Percentiles rank a stretch among this genome's conserved stretches.
phyloP scores from a whole-genome alignment of 2,797 vertebrate species.

The Myiothlypis chrysogaster region DNA sequence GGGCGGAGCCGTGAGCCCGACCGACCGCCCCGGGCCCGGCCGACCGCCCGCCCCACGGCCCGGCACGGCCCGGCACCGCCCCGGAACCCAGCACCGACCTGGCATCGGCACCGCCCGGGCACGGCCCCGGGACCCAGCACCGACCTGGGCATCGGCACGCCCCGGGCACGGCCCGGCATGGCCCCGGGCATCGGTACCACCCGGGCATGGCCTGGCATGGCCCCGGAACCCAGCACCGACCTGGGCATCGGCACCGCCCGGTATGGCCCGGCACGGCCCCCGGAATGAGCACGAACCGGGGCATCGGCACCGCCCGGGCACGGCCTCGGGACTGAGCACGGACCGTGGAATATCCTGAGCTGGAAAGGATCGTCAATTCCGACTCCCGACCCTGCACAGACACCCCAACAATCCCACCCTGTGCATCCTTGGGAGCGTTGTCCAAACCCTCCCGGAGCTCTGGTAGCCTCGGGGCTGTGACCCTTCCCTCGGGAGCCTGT shows the following conservation, averaged over 20 bases:
- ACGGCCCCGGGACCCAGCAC: background rate
- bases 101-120: too few species aligned
- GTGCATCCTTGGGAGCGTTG: background rate
- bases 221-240: accelerated
- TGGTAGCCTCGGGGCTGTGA: background rate
- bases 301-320: too few species aligned
- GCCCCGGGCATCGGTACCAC: too few species aligned
- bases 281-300: too few species aligned
- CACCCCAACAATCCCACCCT: background rate
- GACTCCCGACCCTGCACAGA: background rate
- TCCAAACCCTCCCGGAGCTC: background rate
- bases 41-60: background rate
- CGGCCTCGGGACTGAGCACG: background rate
- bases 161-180: too few species aligned
- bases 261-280: background rate
- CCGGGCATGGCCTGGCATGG: too few species aligned
- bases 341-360: too few species aligned
- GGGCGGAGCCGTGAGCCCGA: background rate
- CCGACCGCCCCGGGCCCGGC: background rate
- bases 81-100: too few species aligned
- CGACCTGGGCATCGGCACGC: background rate
- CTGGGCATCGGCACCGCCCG: background rate
- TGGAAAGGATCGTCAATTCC: background rate
- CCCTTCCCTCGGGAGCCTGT: background rate
- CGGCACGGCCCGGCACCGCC: background rate